Evolutionary conservation across 2,797 vertebrate species (phyloP).

Genomic region (Uromys caudimaculatus): DNA sequence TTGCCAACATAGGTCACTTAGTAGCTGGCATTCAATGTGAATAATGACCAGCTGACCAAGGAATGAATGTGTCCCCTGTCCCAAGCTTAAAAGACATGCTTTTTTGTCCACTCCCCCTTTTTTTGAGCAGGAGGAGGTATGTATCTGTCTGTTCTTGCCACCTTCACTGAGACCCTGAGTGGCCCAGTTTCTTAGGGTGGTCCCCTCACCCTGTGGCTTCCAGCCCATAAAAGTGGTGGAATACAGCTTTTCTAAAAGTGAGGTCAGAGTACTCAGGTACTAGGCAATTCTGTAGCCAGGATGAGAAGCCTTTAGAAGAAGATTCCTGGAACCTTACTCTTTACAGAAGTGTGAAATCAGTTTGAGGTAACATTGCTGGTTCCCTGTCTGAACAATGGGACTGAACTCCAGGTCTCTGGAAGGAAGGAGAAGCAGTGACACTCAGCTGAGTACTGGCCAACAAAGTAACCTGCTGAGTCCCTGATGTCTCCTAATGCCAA

Average conservation of each 20-base stretch:
- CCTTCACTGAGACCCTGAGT: rapidly evolving
- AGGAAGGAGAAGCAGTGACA: too few relatives aligned
- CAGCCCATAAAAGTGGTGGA: too few relatives aligned
- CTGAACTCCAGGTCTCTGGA: neutral
- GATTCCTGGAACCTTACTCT: neutral
- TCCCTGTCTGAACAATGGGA: neutral
- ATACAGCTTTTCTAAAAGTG: neutral
- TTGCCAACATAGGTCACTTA: neutral
- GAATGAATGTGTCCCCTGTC: neutral
- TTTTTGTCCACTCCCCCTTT: rapidly evolving
- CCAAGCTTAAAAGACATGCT: neutral
- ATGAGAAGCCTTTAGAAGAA: too few relatives aligned
- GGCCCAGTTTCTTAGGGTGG: too few relatives aligned
- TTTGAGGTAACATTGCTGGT: neutral
- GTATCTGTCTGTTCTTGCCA: too few relatives aligned
- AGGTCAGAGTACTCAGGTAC: neutral
- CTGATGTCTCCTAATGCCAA: rapidly evolving
- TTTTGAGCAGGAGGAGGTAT: neutral
- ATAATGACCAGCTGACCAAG: neutral
- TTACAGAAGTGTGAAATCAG: neutral
- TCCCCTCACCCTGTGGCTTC: too few relatives aligned
- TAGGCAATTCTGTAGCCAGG: neutral
- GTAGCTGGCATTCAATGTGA: neutral
- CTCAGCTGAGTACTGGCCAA: too few relatives aligned
- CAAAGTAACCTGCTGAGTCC: too few relatives aligned